phyloP scores from a whole-genome alignment of 2,113 vertebrate species.

The Hiodon tergisus region DNA sequence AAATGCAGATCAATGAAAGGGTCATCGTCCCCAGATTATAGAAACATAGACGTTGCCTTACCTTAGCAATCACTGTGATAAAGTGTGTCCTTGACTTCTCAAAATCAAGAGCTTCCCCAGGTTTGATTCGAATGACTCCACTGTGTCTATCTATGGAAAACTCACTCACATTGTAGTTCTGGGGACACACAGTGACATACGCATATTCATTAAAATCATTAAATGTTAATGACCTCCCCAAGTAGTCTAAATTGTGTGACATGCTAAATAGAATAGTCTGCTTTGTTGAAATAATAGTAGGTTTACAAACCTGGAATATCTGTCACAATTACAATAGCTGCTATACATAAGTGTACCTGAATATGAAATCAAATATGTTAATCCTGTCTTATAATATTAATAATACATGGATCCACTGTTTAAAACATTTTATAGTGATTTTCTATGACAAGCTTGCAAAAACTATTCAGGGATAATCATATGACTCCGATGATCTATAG shows the following conservation, averaged over 20 bases:
- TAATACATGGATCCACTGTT: conserved; percentile 5
- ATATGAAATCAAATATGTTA: conserved; percentile 7
- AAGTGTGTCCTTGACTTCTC: conserved; percentile 81
- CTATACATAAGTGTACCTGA: conserved; percentile 32
- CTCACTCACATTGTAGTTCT: conserved; percentile 65
- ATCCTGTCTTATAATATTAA: neutral
- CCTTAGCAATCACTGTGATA: conserved; percentile 81
- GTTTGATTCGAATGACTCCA: conserved; percentile 80
- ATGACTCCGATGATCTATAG: neutral
- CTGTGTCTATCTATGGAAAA: conserved; percentile 85
- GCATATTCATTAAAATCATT: neutral
- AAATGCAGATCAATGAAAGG: no score
- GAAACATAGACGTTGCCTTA: conserved; percentile 39
- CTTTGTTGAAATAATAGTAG: no score
- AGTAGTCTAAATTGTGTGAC: no score
- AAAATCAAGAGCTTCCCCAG: conserved; percentile 76
- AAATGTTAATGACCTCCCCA: no score
- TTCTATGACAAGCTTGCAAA: neutral
- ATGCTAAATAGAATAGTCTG: no score
- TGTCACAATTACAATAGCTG: no score
- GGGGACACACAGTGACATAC: conserved; percentile 34
- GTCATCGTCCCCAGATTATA: no score
- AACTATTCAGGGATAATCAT: neutral
- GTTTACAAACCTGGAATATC: no score
- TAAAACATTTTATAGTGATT: neutral